Conservation (phyloP, 2,888 invertebrate genomes). For the Parelbella ahira region DNA sequence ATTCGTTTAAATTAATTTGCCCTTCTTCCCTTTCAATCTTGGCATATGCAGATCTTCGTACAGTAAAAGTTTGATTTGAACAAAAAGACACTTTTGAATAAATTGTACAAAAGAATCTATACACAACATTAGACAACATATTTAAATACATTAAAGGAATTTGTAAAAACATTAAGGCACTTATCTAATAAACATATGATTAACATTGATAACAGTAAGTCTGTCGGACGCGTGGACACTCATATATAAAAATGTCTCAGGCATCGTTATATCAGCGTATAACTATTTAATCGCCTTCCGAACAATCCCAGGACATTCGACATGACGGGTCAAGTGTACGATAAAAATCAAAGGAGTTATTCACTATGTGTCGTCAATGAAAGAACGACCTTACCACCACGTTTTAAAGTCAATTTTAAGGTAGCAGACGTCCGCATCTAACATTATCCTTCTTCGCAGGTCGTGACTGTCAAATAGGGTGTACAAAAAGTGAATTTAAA, state of each 20-base stretch:
- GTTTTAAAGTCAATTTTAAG: constrained; percentile 38
- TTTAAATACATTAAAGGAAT: no score
- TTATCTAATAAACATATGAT: no score
- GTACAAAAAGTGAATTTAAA: constrained; percentile 30
- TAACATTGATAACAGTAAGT: neutral
- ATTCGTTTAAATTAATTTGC: no score
- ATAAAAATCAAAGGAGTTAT: constrained; percentile 69
- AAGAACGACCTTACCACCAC: constrained; percentile 36
- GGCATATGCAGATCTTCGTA: no score
- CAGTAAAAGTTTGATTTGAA: no score
- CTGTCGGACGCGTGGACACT: neutral
- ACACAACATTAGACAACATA: no score
- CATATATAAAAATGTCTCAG: constrained; percentile 15
- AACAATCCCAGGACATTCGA: constrained; percentile 70
- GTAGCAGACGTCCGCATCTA: constrained; percentile 40
- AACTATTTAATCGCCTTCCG: constrained; percentile 57
- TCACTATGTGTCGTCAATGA: constrained; percentile 38
- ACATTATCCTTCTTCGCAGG: constrained; percentile 65
- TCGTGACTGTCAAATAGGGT: constrained; percentile 62
- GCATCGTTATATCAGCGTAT: constrained; percentile 40
- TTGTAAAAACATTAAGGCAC: no score
- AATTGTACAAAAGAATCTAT: no score
- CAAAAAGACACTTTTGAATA: no score
- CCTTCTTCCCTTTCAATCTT: no score
- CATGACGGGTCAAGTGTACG: constrained; percentile 71